Percentiles rank a stretch among this genome's conserved stretches.
These are phyloP conservation scores for Pleuronectes platessa DNA, from an alignment of 2,113 vertebrate genomes.

Conservation along the genomic window DNA sequence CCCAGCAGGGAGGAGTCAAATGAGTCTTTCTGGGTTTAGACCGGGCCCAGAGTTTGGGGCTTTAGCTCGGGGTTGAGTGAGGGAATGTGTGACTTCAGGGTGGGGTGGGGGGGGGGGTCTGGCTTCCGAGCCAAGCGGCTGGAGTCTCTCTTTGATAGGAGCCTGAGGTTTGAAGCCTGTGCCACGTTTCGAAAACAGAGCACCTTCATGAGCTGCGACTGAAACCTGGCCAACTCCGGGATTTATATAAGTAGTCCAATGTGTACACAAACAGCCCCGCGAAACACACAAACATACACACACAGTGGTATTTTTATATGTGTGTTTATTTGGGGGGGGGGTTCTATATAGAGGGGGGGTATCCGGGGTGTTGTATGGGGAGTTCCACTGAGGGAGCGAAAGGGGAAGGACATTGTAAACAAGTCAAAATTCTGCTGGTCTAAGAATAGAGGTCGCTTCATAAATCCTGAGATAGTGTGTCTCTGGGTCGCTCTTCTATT, in stretches of 20 bases:
- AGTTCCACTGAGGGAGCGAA: constrained; percentile 57
- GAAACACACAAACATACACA: constrained; percentile 51
- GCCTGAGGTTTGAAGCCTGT: constrained; percentile 58
- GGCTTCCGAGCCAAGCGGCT: constrained; percentile 52
- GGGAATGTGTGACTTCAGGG: constrained; percentile 76
- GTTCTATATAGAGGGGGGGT: constrained; percentile 74
- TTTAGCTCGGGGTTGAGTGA: constrained; percentile 44
- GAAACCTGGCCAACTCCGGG: constrained; percentile 60
- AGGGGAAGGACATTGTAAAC: constrained; percentile 70
- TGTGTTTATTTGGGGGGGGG: constrained; percentile 70
- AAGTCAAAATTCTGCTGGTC: constrained; percentile 67
- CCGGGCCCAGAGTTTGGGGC: constrained; percentile 27
- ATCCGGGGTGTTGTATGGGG: constrained; percentile 66
- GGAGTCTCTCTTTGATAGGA: constrained; percentile 74
- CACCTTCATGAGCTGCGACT: constrained; percentile 71
- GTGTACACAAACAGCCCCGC: constrained; percentile 69
- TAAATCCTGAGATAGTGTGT: constrained; percentile 55
- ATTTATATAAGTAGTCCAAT: constrained; percentile 69
- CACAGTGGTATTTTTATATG: constrained; percentile 74
- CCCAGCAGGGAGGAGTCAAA: not conserved
- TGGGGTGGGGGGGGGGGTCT: constrained; percentile 56
- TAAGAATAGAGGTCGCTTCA: constrained; percentile 77
- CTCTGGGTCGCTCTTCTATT: constrained; percentile 4
- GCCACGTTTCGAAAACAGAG: constrained; percentile 67
- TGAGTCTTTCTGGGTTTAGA: constrained; percentile 18